phyloP scores from a whole-genome alignment of 2,113 vertebrate species.

The Lagopus leucura region DNA sequence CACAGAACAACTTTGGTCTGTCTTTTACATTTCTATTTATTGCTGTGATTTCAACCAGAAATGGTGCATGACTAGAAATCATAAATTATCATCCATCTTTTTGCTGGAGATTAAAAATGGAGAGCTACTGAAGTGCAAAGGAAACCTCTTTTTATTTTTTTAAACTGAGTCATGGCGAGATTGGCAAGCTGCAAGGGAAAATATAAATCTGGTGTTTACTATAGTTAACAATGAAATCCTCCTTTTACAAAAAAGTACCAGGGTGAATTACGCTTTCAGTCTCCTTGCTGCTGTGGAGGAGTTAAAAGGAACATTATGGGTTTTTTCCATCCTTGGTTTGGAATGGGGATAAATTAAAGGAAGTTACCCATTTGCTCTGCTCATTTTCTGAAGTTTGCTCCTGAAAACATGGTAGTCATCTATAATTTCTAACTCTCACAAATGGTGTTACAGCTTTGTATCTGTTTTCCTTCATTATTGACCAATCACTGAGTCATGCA shows the following conservation, averaged over 20 bases:
- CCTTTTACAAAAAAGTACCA: not conserved
- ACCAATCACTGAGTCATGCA: not conserved
- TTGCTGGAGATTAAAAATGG: not conserved
- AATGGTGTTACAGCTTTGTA: not conserved
- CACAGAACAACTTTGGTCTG: not conserved
- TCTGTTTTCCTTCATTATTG: not conserved
- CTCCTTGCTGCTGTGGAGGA: not conserved
- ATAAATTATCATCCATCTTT: not conserved
- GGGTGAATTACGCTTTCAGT: not conserved
- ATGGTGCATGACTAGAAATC: not conserved
- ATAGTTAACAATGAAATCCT: not conserved
- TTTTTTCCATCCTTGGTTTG: not conserved
- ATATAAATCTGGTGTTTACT: constrained; percentile 24
- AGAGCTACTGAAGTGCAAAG: constrained; percentile 21
- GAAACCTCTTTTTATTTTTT: not conserved
- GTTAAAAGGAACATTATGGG: not conserved
- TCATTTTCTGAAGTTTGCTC: not conserved
- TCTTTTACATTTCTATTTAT: not conserved
- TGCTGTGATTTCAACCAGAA: not conserved
- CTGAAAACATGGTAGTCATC: not conserved
- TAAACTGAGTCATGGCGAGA: not conserved
- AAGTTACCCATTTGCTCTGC: not conserved
- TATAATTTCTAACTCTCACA: not conserved
- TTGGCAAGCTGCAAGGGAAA: constrained; percentile 7
- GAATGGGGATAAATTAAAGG: not conserved